A percentile compares a stretch with the other conserved stretches of the same genome.
These are phyloP conservation scores for Eilema depressum DNA, from an alignment of 2,888 invertebrate genomes.

Conservation along the genomic window DNA sequence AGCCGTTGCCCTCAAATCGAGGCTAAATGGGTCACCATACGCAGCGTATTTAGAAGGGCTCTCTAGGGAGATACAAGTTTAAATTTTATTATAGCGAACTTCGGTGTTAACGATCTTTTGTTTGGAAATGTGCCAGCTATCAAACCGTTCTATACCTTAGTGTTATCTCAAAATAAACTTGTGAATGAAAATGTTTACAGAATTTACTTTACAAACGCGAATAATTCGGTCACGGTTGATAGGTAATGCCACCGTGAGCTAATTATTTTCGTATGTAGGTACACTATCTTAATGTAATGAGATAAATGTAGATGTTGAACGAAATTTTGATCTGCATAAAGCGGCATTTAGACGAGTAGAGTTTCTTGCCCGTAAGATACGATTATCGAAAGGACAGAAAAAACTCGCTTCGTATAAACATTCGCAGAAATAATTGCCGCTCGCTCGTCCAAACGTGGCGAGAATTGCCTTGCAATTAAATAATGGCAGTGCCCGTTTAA, in stretches of 20 bases:
- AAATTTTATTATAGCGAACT: conserved; percentile 58
- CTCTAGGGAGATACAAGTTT: conserved; percentile 58
- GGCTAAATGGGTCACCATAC: conserved; percentile 63
- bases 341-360: too few species aligned
- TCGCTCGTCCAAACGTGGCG: too few species aligned
- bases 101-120: conserved; percentile 47
- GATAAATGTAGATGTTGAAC: conserved; percentile 10
- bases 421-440: too few species aligned
- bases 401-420: too few species aligned
- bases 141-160: conserved; percentile 26
- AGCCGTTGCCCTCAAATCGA: conserved; percentile 44
- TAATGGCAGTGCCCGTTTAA: too few species aligned
- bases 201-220: conserved; percentile 22
- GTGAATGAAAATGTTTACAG: conserved; percentile 46
- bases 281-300: conserved; percentile 18
- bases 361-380: too few species aligned
- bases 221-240: conserved; percentile 44
- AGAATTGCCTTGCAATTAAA: too few species aligned
- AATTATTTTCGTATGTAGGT: conserved; percentile 31
- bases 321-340: neutral
- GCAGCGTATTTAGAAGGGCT: conserved; percentile 69
- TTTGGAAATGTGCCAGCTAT: conserved; percentile 63
- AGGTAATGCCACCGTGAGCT: conserved; percentile 21
- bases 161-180: conserved; percentile 43
- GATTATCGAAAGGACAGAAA: too few species aligned